phyloP scores from a whole-genome alignment of 2,888 invertebrate genomes.

The Pegoplata infirma region DNA sequence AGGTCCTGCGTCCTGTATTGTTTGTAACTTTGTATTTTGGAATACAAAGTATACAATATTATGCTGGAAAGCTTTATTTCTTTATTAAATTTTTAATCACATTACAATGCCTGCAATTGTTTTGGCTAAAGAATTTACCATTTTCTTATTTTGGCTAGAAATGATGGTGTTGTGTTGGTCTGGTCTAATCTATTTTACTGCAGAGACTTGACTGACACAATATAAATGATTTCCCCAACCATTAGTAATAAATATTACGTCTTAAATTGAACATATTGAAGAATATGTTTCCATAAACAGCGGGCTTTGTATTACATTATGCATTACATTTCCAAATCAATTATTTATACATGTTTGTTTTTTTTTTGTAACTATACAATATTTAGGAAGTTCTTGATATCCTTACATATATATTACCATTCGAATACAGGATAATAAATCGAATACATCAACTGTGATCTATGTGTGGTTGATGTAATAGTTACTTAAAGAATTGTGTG shows the following conservation, averaged over 20 bases:
- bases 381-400: conserved; percentile 1
- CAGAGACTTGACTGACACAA: conserved; percentile 20
- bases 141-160: background rate
- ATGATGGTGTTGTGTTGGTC: too few relatives aligned
- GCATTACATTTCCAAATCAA: conserved; percentile 15
- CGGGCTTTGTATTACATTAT: conserved; percentile 2
- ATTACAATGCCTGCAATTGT: background rate
- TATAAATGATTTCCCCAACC: conserved; percentile 36
- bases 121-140: background rate
- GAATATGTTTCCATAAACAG: background rate
- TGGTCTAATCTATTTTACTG: background rate
- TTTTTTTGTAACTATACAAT: too few relatives aligned
- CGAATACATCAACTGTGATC: background rate
- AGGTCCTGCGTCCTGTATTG: background rate
- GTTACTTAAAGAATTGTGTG: background rate
- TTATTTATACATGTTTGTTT: background rate
- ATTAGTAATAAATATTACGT: conserved; percentile 14
- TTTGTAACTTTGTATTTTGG: background rate
- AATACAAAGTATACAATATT: background rate
- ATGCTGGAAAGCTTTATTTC: background rate
- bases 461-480: background rate
- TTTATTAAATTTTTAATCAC: conserved; percentile 4
- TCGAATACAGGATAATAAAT: background rate
- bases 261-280: background rate
- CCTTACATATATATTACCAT: conserved; percentile 2